phyloP scores from a whole-genome alignment of 2,888 invertebrate genomes.

The Papilio protenor region DNA sequence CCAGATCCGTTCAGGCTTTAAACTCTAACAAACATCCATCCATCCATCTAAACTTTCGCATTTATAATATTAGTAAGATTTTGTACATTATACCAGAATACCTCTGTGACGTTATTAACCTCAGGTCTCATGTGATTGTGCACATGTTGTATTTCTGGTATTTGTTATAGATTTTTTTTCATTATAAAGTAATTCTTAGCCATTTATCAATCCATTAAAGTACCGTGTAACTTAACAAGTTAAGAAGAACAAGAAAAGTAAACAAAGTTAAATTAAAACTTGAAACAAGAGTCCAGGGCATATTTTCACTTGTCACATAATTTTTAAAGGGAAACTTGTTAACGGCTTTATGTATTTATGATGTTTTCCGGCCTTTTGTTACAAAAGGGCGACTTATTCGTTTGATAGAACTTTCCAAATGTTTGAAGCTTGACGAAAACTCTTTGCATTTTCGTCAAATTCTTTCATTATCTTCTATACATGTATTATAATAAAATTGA shows the following conservation, averaged over 20 bases:
- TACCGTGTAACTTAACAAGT: background rate
- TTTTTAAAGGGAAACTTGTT: conserved; percentile 41
- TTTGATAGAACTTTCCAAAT: conserved; percentile 33
- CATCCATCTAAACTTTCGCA: too few species aligned
- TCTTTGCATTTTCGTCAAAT: conserved; percentile 20
- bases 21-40: too few species aligned
- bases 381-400: conserved; percentile 24
- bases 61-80: too few species aligned
- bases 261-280: conserved; percentile 32
- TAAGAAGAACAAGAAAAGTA: background rate
- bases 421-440: conserved; percentile 24
- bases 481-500: too few species aligned
- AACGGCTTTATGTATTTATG: conserved; percentile 36
- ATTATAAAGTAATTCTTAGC: background rate
- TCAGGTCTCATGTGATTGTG: background rate
- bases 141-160: background rate
- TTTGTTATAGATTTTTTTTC: background rate
- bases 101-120: background rate
- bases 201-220: background rate
- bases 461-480: conserved; percentile 3
- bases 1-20: too few species aligned
- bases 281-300: conserved; percentile 12
- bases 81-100: background rate
- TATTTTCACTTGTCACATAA: conserved; percentile 41
- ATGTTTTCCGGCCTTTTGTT: conserved; percentile 14